Conservation (phyloP, 1,140 invertebrate genomes). For the Penaeus vannamei region DNA sequence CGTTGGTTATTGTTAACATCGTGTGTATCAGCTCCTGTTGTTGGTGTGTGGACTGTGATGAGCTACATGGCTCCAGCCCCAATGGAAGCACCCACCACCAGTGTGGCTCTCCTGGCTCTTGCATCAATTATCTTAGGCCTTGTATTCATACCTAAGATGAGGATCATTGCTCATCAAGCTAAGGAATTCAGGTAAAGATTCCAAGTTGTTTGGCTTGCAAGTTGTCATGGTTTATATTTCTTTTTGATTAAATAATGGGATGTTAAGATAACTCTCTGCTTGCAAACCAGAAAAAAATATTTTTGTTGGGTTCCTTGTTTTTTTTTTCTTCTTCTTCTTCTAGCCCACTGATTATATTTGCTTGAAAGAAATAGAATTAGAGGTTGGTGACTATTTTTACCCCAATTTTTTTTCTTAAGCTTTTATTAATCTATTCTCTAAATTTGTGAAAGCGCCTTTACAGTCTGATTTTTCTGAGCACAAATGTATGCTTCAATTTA, state of each 20-base stretch:
- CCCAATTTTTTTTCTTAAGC: no score
- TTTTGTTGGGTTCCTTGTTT: no score
- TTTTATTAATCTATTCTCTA: no score
- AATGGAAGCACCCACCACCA: constrained; percentile 56
- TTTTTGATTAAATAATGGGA: neutral
- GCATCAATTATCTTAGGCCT: constrained; percentile 48
- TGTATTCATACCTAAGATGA: constrained; percentile 61
- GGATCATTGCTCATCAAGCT: constrained; percentile 51
- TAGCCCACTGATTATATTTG: no score
- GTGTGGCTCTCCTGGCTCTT: constrained; percentile 47
- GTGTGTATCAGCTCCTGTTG: constrained; percentile 54
- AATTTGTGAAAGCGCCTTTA: no score
- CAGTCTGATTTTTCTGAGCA: no score
- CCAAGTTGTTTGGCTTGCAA: neutral
- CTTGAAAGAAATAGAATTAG: no score
- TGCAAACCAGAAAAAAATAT: no score
- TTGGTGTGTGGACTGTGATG: constrained; percentile 55
- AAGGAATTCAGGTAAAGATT: constrained; percentile 55
- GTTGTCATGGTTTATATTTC: neutral
- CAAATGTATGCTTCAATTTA: no score
- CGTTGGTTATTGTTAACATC: constrained; percentile 54
- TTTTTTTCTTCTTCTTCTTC: no score
- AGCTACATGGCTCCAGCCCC: constrained; percentile 47
- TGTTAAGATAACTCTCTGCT: neutral
- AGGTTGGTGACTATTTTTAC: no score